Evolutionary conservation across 2,888 invertebrate species (phyloP), one percentile per base, ranked within the genome.

Genomic region (Bibio marci): DNA sequence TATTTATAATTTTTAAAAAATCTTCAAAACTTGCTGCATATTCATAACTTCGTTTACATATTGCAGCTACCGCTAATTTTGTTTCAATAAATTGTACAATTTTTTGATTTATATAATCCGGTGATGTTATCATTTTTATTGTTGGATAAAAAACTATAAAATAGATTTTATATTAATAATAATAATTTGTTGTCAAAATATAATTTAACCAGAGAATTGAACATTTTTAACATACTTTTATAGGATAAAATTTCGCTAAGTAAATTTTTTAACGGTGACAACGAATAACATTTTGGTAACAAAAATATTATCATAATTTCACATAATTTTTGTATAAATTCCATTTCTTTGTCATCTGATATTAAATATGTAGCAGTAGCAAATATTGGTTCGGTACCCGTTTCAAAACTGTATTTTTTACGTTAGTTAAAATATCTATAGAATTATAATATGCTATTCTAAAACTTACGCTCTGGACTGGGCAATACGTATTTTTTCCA

Each of bases 1-100:
- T 76, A 49, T 80, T 80, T 40, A 91, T 87, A 52, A 86, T 74
- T 47, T 80, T 74, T 44, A 90, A 71, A 57, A 88, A 86, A 50
- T 88, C 87, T 56, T 91, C 88, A 55, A 86, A 90, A 36, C 82
- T 86, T 46, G 83, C 81, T 0, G 88, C 86, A 56, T 85, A 85
- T 51, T 86, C 83, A 52, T 86, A 86, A 2, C 83, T 85, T 46
- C 79, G 71, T 37, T 78, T 71, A 47, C 83, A 83, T 58, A 85
- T 77, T 17, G 80, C 79, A 39, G 78, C 74, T 1, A 78, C 73
- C 40, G 79, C 73, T 51, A 83, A 76, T 46, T 86, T 80, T 17
- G 80, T 79, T 56, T 85, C 79, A 45, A 91, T 72, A 56, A 86
- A 87, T 45, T 75, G 71, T 40, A 88, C 70, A 43, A 91, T 74